phyloP scores from a whole-genome alignment of 2,113 vertebrate genomes.

The Scalopus aquaticus region DNA sequence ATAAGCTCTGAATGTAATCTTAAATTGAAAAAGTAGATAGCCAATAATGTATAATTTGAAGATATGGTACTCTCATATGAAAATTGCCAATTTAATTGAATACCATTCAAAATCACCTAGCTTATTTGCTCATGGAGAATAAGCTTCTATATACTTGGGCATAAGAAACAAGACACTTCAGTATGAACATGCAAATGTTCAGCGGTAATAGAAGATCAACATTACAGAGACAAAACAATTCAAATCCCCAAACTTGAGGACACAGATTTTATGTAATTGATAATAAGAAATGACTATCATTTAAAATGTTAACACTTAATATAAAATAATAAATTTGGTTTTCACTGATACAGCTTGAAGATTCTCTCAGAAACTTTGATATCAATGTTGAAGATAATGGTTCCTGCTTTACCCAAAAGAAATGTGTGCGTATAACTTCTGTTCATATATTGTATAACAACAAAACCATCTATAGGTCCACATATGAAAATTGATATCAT shows the following conservation, averaged over 20 bases:
- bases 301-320: conserved; percentile 83
- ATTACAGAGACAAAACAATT: conserved; percentile 69
- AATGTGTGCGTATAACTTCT: conserved; percentile 72
- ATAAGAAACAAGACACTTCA: neutral
- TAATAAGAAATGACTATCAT: conserved; percentile 71
- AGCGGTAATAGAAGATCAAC: conserved; percentile 67
- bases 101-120: neutral
- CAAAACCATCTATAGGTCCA: conserved; percentile 72
- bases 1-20: neutral
- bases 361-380: neutral
- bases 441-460: conserved; percentile 72
- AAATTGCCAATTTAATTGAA: neutral
- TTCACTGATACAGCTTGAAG: neutral
- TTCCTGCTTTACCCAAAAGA: conserved; percentile 72
- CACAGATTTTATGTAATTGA: conserved; percentile 73
- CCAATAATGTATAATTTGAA: neutral
- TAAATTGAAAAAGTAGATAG: neutral
- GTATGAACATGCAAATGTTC: neutral
- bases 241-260: conserved; percentile 78
- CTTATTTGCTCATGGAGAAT: neutral
- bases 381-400: neutral
- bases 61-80: neutral
- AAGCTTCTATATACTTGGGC: neutral
- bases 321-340: conserved; percentile 36
- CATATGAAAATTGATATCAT: conserved; percentile 75